A percentile compares a stretch with the other conserved stretches of the same genome.
Evolutionary conservation across 2,888 invertebrate species (phyloP).

Genomic region (Metalampra italica): DNA sequence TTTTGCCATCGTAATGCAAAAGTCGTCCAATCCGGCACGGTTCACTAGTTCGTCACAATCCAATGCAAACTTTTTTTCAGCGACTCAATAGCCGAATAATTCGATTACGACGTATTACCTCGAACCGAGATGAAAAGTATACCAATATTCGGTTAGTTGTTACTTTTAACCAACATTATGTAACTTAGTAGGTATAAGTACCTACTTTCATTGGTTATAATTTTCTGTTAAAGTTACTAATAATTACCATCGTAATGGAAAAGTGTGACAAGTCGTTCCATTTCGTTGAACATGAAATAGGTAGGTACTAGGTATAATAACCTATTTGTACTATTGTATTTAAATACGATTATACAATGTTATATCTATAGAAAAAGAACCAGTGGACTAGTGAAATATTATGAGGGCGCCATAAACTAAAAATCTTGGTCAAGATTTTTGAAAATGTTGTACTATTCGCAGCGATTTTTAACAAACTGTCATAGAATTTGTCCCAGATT

Average conservation of each 20-base stretch:
- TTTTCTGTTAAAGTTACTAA: background rate
- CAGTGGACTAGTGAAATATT: too few relatives aligned
- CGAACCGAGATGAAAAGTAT: constrained; percentile 46
- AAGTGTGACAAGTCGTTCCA: background rate
- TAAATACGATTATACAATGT: too few relatives aligned
- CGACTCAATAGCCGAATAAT: constrained; percentile 64
- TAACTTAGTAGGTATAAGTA: too few relatives aligned
- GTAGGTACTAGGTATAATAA: background rate
- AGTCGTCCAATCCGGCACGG: constrained; percentile 36
- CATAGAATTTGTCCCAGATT: too few relatives aligned
- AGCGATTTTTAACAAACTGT: too few relatives aligned
- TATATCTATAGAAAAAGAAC: too few relatives aligned
- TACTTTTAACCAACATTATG: background rate
- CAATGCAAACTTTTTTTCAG: constrained; percentile 44
- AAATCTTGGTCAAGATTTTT: too few relatives aligned
- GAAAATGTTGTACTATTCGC: too few relatives aligned
- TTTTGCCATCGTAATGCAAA: constrained; percentile 24
- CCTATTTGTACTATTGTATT: background rate
- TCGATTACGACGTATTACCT: constrained; percentile 61
- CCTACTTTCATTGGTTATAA: background rate
- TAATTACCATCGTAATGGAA: background rate
- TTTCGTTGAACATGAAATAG: background rate
- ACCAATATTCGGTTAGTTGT: constrained; percentile 2
- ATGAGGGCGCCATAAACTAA: too few relatives aligned
- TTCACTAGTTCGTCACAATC: constrained; percentile 50